Evolutionary conservation across 2,113 vertebrate genomes (phyloP).

Genomic region (Nibea coibor): DNA sequence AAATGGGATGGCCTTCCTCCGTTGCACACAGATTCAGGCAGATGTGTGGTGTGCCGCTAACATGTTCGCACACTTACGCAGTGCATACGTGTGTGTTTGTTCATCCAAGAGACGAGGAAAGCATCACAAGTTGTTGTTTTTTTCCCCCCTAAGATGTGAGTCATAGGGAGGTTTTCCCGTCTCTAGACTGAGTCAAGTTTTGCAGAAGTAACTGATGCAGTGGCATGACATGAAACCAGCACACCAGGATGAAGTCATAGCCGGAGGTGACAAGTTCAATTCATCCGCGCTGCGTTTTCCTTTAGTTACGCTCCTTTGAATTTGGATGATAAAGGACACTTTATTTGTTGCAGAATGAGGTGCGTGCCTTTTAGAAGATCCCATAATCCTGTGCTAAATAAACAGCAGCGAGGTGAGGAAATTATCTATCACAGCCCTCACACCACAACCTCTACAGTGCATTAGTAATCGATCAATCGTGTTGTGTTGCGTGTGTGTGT

Average conservation of each 20-base stretch:
- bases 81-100: background rate
- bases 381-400: conserved; percentile 11
- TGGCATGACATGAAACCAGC: conserved; percentile 51
- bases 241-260: conserved; percentile 52
- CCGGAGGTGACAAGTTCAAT: conserved; percentile 57
- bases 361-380: conserved; percentile 11
- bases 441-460: conserved; percentile 41
- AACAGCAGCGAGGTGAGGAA: conserved; percentile 12
- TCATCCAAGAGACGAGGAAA: background rate
- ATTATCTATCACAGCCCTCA: conserved; percentile 33
- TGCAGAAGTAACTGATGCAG: conserved; percentile 62
- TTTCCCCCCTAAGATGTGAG: conserved; percentile 31
- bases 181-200: conserved; percentile 50
- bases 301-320: conserved; percentile 45
- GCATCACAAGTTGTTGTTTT: background rate
- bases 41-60: conserved; percentile 21
- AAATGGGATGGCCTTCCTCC: conserved; percentile 54
- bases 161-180: conserved; percentile 54
- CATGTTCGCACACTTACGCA: background rate
- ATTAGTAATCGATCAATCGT: conserved; percentile 19
- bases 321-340: conserved; percentile 26
- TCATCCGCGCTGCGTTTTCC: conserved; percentile 29
- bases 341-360: conserved; percentile 35
- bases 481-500: background rate
- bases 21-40: conserved; percentile 27